phyloP scores from a whole-genome alignment of 2,113 vertebrate species.

The Petrocephalus zakoni region DNA sequence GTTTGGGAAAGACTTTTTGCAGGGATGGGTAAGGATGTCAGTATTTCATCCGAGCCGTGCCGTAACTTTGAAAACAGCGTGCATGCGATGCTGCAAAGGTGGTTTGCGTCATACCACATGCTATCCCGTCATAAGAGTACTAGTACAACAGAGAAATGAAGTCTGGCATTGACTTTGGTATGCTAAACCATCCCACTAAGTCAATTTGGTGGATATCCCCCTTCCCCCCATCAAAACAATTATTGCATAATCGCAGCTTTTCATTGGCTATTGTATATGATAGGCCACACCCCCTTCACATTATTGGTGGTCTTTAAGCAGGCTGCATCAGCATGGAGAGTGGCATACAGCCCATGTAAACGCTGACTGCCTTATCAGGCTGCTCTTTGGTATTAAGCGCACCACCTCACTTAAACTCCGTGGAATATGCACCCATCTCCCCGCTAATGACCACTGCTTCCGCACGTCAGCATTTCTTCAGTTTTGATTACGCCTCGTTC shows the following conservation, averaged over 20 bases:
- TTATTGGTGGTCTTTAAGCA: neutral
- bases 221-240: neutral
- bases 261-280: neutral
- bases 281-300: neutral
- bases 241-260: neutral
- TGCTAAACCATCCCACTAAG: neutral
- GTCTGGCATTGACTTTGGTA: neutral
- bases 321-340: neutral
- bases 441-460: neutral
- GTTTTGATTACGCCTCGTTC: neutral
- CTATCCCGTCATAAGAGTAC: constrained; percentile 29
- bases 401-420: no score
- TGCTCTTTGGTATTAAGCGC: neutral
- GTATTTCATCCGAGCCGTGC: neutral
- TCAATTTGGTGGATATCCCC: neutral
- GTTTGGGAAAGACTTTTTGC: constrained; percentile 36
- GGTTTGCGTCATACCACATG: constrained; percentile 22
- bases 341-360: neutral
- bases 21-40: constrained; percentile 14
- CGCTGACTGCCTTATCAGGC: neutral
- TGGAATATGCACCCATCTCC: neutral
- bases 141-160: constrained; percentile 27
- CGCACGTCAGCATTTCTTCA: neutral
- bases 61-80: constrained; percentile 21
- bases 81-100: constrained; percentile 4